Base-by-base conservation (phyloP, 2,888 invertebrate genomes). In the Eupithecia abbreviata region DNA sequence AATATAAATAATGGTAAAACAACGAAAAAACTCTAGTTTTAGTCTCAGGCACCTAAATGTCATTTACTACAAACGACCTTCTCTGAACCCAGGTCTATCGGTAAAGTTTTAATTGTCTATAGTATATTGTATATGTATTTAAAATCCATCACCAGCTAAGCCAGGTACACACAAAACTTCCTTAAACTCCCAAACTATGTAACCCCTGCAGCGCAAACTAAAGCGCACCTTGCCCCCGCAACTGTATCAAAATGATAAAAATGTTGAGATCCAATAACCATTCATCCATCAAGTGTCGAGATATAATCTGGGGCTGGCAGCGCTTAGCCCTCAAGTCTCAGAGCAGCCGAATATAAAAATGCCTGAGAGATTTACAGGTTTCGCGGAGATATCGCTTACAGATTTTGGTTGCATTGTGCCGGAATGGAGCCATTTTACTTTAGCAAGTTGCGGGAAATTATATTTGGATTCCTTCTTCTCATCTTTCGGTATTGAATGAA, bases 211-310 rank as follows among this genome's bases (percentile, higher is more conserved):
- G 88, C 74, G 87, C 81, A 80, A 84, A 81, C 79, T 80, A 84
- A 86, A 86, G 88, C 86, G 86, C 90, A 92, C 92, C 93, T 92
- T 90, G 89, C 90, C 89, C 90, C 84, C 85, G 85, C 89, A 86
- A 92, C 93, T 95, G 94, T 94, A 94, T 94, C 94, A 95, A 95
- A 95, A 95, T 94, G 95, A 95, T 95, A 95, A 95, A 96, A 96
- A 96, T 95, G 95, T 95, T 95, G 95, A 96, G 96, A 96, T 96
- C 96, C 96, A 96, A 96, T 96, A 96, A 96, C 96, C 96, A 96
- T 96, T 96, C 96, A 97, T 97, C 96, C 96, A 97, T 97, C 97
- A 96, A 94, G 95, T 95, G 96, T 96, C 96, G 96, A 96, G 96
- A 96, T 95, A 96, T 96, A 96, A 96, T 96, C 96, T 96, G 90